Conservation (phyloP, 2,797 vertebrate species). For the Danio jaintianensis region DNA sequence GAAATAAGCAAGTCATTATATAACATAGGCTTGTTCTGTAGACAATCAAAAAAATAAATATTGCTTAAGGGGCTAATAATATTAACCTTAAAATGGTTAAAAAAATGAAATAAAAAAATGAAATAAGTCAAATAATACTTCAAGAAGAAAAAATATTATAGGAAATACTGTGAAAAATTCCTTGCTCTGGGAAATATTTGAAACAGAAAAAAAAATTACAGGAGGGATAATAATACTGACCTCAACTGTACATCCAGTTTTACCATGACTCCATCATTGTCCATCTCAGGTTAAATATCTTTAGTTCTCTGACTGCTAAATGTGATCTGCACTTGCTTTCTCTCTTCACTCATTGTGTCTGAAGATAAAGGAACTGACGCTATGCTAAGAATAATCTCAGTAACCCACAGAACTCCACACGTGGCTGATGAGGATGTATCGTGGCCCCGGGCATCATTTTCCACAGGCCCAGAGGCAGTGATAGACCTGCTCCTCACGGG, state of each 20-base stretch:
- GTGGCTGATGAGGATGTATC: slow-evolving; percentile 61
- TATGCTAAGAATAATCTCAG: slow-evolving; percentile 56
- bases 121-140: no score
- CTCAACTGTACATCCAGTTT: not conserved
- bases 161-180: no score
- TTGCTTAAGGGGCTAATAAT: no score
- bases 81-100: no score
- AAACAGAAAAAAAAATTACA: no score
- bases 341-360: slow-evolving; percentile 30
- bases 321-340: not conserved
- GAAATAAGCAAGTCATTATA: no score
- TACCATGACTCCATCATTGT: not conserved
- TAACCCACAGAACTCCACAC: slow-evolving; percentile 59
- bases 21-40: no score
- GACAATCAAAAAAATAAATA: no score
- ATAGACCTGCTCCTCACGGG: slow-evolving; percentile 54
- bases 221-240: no score
- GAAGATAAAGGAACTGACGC: not conserved
- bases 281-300: not conserved
- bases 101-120: no score
- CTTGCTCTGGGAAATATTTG: no score
- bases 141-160: no score
- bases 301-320: not conserved
- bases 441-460: slow-evolving; percentile 63
- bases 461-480: slow-evolving; percentile 60